A percentile compares a stretch with the other conserved stretches of the same genome.
These are phyloP conservation scores for Trochalopteron elliotii DNA, from an alignment of 2,113 vertebrate species.

Conservation along the genomic window DNA sequence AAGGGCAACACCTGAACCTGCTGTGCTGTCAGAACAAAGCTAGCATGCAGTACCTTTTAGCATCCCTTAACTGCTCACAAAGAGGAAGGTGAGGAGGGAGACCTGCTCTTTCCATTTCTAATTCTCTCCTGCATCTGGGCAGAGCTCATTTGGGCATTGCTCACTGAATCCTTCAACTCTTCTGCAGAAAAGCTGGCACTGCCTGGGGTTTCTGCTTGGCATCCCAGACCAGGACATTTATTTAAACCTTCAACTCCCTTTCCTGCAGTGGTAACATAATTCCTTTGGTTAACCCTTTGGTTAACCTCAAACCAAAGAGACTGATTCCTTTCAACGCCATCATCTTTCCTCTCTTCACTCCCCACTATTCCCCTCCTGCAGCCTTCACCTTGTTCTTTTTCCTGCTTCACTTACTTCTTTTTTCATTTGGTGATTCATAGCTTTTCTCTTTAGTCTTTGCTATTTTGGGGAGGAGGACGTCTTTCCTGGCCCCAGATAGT, in stretches of 20 bases:
- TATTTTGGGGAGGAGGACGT: neutral
- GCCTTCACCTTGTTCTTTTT: neutral
- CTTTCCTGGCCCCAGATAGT: neutral
- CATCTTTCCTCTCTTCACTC: neutral
- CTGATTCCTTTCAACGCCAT: neutral
- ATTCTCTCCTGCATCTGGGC: neutral
- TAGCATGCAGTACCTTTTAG: neutral
- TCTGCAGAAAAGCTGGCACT: neutral
- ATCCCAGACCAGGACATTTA: neutral
- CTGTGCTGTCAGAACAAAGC: neutral
- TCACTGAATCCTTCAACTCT: neutral
- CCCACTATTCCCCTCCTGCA: neutral
- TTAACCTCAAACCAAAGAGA: neutral
- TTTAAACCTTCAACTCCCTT: neutral
- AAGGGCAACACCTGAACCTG: neutral
- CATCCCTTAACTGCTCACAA: neutral
- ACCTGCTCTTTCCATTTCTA: neutral
- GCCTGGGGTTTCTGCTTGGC: neutral
- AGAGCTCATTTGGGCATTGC: neutral
- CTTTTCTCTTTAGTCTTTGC: slow-evolving; percentile 9
- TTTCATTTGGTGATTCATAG: neutral
- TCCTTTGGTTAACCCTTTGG: neutral
- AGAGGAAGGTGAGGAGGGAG: neutral
- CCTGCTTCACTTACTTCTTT: neutral
- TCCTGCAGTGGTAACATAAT: neutral